Evolutionary conservation across 1,140 invertebrate genomes (phyloP).

Genomic region (Babylonia areolata): DNA sequence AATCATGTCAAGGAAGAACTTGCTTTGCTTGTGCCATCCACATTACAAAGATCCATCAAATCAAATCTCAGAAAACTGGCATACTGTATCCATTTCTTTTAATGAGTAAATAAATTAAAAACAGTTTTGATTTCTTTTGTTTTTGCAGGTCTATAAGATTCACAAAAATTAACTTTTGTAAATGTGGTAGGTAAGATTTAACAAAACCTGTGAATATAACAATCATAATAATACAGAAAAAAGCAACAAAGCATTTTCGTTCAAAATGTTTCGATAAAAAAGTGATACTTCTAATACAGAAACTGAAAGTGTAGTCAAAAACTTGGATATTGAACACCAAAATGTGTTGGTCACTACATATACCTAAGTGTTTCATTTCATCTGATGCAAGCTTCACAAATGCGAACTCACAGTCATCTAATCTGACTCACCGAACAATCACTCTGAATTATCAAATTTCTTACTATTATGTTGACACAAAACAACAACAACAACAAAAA

Average conservation of each 20-base stretch:
- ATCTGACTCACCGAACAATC: not conserved
- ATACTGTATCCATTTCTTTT: conserved; percentile 27
- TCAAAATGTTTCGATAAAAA: too few species aligned
- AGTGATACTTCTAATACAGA: conserved; percentile 36
- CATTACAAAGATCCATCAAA: not conserved
- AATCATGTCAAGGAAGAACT: not conserved
- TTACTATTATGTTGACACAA: too few species aligned
- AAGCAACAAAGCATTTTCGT: conserved; percentile 22
- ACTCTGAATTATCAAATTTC: too few species aligned
- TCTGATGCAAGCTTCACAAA: too few species aligned
- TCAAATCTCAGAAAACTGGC: conserved; percentile 26
- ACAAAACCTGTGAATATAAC: conserved; percentile 25
- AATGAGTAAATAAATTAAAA: conserved; percentile 41
- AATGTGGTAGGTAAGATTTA: conserved; percentile 30
- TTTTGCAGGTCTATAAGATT: not conserved
- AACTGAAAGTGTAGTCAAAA: conserved; percentile 32
- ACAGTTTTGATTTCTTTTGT: conserved; percentile 27
- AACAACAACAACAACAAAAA: too few species aligned
- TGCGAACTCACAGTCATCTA: not conserved
- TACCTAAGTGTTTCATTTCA: too few species aligned
- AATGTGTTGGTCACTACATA: too few species aligned
- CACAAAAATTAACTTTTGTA: conserved; percentile 24
- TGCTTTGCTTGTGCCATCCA: too few species aligned
- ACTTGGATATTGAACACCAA: too few species aligned
- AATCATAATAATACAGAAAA: not conserved